Evolutionary conservation across 2,113 vertebrate genomes (phyloP).

Genomic region (Ageneiosus marmoratus): DNA sequence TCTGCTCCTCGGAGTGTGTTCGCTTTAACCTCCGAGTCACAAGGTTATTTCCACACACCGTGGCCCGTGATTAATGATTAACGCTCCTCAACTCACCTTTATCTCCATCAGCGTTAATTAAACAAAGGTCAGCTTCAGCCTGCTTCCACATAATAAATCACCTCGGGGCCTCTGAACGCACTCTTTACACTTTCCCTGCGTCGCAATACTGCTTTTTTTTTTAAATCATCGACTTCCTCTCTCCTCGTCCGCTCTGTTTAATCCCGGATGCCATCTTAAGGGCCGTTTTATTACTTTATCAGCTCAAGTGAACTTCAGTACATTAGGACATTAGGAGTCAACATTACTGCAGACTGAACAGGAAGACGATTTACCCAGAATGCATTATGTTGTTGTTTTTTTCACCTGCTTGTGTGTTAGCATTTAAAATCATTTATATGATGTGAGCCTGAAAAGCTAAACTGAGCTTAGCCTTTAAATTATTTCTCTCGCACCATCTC

Average conservation of each 20-base stretch:
- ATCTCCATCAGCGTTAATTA: slow-evolving; percentile 99
- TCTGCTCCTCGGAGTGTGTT: slow-evolving; percentile 67
- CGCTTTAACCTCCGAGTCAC: slow-evolving; percentile 84
- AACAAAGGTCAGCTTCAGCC: slow-evolving; percentile 98
- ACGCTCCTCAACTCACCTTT: slow-evolving; percentile 94
- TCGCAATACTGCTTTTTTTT: not conserved
- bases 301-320: not conserved
- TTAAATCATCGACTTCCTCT: not conserved
- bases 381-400: not conserved
- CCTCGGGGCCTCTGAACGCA: slow-evolving; percentile 60
- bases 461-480: not conserved
- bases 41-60: slow-evolving; percentile 89
- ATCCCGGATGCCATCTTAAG: not conserved
- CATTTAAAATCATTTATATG: not conserved
- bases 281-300: not conserved
- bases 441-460: not conserved
- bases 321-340: not conserved
- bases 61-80: slow-evolving; percentile 83
- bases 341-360: not conserved
- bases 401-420: not conserved
- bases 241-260: not conserved
- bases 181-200: slow-evolving; percentile 2
- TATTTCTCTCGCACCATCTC: too few relatives aligned
- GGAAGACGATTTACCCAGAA: not conserved
- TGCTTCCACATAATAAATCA: slow-evolving; percentile 99